Percentiles rank a stretch among this genome's conserved stretches.
phyloP scores from a whole-genome alignment of 2,113 vertebrate genomes.

The Dasyprocta punctata region DNA sequence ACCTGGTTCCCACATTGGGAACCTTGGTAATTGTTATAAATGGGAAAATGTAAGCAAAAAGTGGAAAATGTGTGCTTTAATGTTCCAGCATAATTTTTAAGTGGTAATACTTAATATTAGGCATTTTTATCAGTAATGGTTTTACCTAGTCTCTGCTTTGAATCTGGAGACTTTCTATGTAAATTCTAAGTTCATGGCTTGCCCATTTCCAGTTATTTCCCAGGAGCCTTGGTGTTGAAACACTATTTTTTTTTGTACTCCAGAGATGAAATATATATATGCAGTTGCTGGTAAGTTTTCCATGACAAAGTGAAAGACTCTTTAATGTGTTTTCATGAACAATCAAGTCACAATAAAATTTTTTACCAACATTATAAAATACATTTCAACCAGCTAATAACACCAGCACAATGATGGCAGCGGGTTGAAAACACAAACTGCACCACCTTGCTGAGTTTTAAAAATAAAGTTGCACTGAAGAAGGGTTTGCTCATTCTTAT shows the following conservation, averaged over 20 bases:
- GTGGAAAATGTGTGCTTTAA: neutral
- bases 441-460: neutral
- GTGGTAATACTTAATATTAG: neutral
- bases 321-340: slow-evolving; percentile 1
- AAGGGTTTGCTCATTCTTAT: neutral
- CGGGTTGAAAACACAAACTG: neutral
- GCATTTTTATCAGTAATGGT: neutral
- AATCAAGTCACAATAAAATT: slow-evolving; percentile 31
- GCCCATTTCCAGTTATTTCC: neutral
- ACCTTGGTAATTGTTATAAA: neutral
- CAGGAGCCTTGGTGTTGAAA: neutral
- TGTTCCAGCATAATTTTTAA: neutral
- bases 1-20: neutral
- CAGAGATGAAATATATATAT: neutral
- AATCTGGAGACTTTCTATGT: neutral
- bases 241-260: neutral
- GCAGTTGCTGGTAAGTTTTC: slow-evolving; percentile 2
- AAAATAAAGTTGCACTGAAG: neutral
- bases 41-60: neutral
- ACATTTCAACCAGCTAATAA: neutral
- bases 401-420: neutral
- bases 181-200: neutral
- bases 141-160: neutral
- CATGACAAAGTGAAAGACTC: neutral
- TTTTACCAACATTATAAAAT: neutral